Evolutionary conservation across 2,797 vertebrate species (phyloP), one percentile per base, ranked within the genome.

Genomic region (Silurus lanzhouensis): DNA sequence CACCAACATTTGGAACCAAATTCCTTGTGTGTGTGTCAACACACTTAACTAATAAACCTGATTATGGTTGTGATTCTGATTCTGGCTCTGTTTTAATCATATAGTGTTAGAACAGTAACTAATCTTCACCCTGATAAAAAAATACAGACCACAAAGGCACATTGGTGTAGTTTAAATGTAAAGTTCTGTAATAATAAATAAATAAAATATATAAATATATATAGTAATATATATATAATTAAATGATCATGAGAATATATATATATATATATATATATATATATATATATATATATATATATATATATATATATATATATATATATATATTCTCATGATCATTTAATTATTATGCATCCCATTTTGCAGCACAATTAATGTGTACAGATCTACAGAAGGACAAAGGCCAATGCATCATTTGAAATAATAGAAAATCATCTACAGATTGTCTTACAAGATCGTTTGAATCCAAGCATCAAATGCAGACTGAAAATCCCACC

Each of bases 401-500:
- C 14, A 22, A 74, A 76, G 2, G 8, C 67, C 4, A 2, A n/a
- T 6, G 25, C 2, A 22, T 55, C 48, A 66, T 25, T 44, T 52
- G 14, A 52, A 44, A 84, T 80, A 72, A 72, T 76, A 13, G 19
- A 64, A 17, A 25, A 60, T 60, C 12, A 68, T 58, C 15, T 27
- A 2, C 31, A 55, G 31, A 82, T 74, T 64, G 72, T 82, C 58
- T 88, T 17, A 77, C 38, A 81, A 79, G 44, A 78, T 75, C 22
- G 61, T 74, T 66, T 31, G 84, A 88, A 84, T 60, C n/a, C 52
- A 82, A 85, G 75, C 58, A 87, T 82, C 27, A 90, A 93, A 92
- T 94, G 95, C 91, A 95, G 91, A 93, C 91, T 87, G 88, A 89
- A 82, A 89, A 5, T 76, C 66, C 88, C 91, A 92, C 95, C 95